Conservation (phyloP, 2,797 vertebrate species). For the Pseudochaenichthys georgianus region DNA sequence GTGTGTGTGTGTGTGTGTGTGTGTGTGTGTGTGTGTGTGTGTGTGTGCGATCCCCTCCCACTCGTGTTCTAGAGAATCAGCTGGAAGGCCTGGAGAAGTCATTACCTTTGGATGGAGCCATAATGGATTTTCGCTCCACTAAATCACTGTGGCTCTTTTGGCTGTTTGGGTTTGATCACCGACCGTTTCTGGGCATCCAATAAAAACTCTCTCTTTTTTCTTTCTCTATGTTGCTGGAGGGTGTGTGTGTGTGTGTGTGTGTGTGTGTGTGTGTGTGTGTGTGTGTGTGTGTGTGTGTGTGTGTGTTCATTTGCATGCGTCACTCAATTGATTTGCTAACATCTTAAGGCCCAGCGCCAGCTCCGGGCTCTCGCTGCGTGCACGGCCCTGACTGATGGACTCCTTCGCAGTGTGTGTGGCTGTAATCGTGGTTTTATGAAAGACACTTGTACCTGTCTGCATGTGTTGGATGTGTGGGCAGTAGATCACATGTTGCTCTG, state of each 20-base stretch:
- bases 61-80: slow-evolving; percentile 77
- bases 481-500: slow-evolving; percentile 15
- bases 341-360: slow-evolving; percentile 60
- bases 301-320: background rate
- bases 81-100: slow-evolving; percentile 81
- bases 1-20: background rate
- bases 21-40: slow-evolving; percentile 12
- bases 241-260: too few relatives aligned
- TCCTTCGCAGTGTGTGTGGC: slow-evolving; percentile 44
- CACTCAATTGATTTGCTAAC: slow-evolving; percentile 73
- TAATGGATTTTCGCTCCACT: slow-evolving; percentile 84
- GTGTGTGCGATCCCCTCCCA: slow-evolving; percentile 52
- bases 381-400: slow-evolving; percentile 52
- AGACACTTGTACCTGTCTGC: slow-evolving; percentile 28
- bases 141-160: slow-evolving; percentile 83
- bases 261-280: too few relatives aligned
- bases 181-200: slow-evolving; percentile 77
- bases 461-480: background rate
- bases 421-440: slow-evolving; percentile 55
- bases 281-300: too few relatives aligned
- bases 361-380: slow-evolving; percentile 43
- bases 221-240: slow-evolving; percentile 42
- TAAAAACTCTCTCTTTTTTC: slow-evolving; percentile 70
- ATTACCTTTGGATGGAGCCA: slow-evolving; percentile 84
- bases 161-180: slow-evolving; percentile 81